phyloP scores from a whole-genome alignment of 2,888 invertebrate genomes.

The Phrixothrix hirtus region DNA sequence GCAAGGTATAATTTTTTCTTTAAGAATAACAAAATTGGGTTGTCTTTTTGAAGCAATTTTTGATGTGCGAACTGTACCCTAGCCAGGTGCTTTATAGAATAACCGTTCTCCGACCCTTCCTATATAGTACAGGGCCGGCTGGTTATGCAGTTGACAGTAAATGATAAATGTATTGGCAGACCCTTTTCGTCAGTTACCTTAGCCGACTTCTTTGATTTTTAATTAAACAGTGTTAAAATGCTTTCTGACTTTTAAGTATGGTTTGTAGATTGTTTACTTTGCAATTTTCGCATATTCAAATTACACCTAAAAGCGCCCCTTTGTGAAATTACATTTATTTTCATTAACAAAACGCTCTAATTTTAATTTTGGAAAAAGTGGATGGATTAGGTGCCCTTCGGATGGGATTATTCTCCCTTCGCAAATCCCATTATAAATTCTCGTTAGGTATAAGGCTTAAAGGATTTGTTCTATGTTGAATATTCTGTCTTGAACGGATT shows the following conservation, averaged over 20 bases:
- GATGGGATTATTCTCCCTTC: not conserved
- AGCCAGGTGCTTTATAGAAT: conserved; percentile 51
- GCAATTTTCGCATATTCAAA: too few species aligned
- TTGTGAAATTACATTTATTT: too few species aligned
- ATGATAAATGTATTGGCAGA: conserved; percentile 48
- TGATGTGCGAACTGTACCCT: conserved; percentile 45
- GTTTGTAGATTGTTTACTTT: too few species aligned
- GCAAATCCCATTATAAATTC: not conserved
- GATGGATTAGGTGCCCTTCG: not conserved
- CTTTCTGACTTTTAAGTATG: too few species aligned
- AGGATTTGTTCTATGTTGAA: not conserved
- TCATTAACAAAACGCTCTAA: too few species aligned
- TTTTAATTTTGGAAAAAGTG: not conserved
- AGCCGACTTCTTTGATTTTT: too few species aligned
- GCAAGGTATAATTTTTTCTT: too few species aligned
- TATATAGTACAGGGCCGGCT: conserved; percentile 42
- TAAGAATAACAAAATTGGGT: too few species aligned
- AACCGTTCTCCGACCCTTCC: conserved; percentile 46
- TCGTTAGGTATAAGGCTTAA: not conserved
- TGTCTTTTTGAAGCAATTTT: conserved; percentile 35
- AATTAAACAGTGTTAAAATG: too few species aligned
- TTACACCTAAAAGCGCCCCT: too few species aligned
- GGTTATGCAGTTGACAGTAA: conserved; percentile 46
- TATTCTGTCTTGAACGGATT: not conserved
- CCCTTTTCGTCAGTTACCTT: conserved; percentile 26